phyloP scores from a whole-genome alignment of 2,797 vertebrate genomes.

The Masticophis lateralis region DNA sequence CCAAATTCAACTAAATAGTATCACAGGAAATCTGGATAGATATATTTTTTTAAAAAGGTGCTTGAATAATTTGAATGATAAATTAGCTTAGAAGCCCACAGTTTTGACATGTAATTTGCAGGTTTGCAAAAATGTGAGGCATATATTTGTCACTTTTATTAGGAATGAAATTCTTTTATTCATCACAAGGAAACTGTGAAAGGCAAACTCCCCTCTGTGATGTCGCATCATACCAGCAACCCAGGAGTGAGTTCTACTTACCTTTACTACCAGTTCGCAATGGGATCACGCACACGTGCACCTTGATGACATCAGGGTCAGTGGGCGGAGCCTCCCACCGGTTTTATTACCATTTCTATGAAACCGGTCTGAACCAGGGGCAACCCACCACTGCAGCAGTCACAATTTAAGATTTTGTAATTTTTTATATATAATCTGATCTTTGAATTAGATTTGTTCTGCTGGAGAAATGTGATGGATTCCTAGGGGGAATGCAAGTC shows the following conservation, averaged over 20 bases:
- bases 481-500: slow-evolving; percentile 3
- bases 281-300: too few relatives aligned
- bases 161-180: slow-evolving; percentile 58
- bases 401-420: slow-evolving; percentile 52
- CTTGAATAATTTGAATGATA: slow-evolving; percentile 45
- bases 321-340: too few relatives aligned
- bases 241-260: too few relatives aligned
- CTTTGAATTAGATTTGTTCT: slow-evolving; percentile 56
- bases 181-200: slow-evolving; percentile 43
- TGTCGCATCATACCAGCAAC: slow-evolving; percentile 45
- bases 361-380: too few relatives aligned
- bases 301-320: too few relatives aligned
- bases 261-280: too few relatives aligned
- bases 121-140: slow-evolving; percentile 28
- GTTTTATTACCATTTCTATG: too few relatives aligned
- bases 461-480: slow-evolving; percentile 51
- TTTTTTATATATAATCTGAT: slow-evolving; percentile 58
- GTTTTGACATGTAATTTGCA: slow-evolving; percentile 41
- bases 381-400: slow-evolving; percentile 26
- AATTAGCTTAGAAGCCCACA: slow-evolving; percentile 19
- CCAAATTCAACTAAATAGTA: slow-evolving; percentile 29
- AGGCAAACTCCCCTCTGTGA: slow-evolving; percentile 43
- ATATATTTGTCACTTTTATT: slow-evolving; percentile 50
- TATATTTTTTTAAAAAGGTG: not conserved
- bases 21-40: slow-evolving; percentile 51